These are phyloP conservation scores for Tinea pellionella DNA, from an alignment of 2,888 invertebrate genomes.

Conservation along the genomic window DNA sequence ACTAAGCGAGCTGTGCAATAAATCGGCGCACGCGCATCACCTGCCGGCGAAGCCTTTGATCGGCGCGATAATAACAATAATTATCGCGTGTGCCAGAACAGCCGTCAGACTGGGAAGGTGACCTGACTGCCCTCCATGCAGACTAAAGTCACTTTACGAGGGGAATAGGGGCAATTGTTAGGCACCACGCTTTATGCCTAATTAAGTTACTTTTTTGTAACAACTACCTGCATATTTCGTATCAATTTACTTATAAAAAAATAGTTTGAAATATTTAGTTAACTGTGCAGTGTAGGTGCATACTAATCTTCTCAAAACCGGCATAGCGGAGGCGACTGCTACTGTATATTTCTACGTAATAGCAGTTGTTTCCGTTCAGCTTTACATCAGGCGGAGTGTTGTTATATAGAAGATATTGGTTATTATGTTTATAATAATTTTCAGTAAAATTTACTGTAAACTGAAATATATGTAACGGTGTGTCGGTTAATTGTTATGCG, in stretches of 20 bases:
- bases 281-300: too few relatives aligned
- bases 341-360: too few relatives aligned
- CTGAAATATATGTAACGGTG: neutral
- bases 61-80: slow-evolving; percentile 36
- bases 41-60: slow-evolving; percentile 32
- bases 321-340: too few relatives aligned
- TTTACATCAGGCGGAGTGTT: too few relatives aligned
- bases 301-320: too few relatives aligned
- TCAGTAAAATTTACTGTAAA: neutral
- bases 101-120: slow-evolving; percentile 24
- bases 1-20: slow-evolving; percentile 10
- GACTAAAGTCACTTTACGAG: neutral
- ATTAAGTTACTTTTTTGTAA: neutral
- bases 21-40: slow-evolving; percentile 23
- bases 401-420: too few relatives aligned
- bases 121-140: slow-evolving; percentile 20
- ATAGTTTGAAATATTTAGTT: too few relatives aligned
- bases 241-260: neutral
- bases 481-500: neutral
- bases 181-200: neutral
- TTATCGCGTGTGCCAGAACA: slow-evolving; percentile 28
- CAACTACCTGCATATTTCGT: neutral
- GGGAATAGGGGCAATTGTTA: neutral
- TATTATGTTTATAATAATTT: too few relatives aligned
- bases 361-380: too few relatives aligned